phyloP scores from a whole-genome alignment of 2,113 vertebrate genomes.

The Psettodes erumei region DNA sequence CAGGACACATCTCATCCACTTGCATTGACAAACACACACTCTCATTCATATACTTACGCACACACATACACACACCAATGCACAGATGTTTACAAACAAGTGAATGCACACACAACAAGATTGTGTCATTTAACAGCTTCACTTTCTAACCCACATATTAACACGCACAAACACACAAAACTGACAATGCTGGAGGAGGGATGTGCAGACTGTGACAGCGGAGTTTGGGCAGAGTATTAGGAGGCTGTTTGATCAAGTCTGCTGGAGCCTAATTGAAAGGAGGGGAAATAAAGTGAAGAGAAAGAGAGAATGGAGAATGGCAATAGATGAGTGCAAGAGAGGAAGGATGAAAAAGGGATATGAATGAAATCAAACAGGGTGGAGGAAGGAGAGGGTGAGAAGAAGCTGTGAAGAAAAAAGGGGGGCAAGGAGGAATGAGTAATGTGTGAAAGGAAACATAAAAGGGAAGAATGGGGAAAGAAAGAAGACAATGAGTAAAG shows the following conservation, averaged over 20 bases:
- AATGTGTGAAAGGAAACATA: background rate
- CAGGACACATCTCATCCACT: conserved; percentile 11
- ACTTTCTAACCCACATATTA: background rate
- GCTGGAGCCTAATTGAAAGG: background rate
- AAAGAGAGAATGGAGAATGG: background rate
- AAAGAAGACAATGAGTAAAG: background rate
- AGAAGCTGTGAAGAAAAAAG: background rate
- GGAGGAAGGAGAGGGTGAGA: background rate
- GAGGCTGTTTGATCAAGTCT: background rate
- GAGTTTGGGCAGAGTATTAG: background rate
- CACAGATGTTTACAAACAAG: conserved; percentile 2
- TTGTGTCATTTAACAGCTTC: conserved; percentile 9
- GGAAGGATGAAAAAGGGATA: background rate
- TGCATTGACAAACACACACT: background rate
- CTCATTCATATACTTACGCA: background rate
- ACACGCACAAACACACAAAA: background rate
- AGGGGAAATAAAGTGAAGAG: background rate
- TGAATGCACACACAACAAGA: background rate
- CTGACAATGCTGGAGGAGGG: background rate
- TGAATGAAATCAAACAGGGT: background rate
- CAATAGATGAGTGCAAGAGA: background rate
- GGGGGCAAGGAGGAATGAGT: background rate
- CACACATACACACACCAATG: background rate
- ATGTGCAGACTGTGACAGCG: background rate
- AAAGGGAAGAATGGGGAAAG: background rate